Evolutionary conservation across 2,888 invertebrate species (phyloP).

Genomic region (Notocelia uddmanniana): DNA sequence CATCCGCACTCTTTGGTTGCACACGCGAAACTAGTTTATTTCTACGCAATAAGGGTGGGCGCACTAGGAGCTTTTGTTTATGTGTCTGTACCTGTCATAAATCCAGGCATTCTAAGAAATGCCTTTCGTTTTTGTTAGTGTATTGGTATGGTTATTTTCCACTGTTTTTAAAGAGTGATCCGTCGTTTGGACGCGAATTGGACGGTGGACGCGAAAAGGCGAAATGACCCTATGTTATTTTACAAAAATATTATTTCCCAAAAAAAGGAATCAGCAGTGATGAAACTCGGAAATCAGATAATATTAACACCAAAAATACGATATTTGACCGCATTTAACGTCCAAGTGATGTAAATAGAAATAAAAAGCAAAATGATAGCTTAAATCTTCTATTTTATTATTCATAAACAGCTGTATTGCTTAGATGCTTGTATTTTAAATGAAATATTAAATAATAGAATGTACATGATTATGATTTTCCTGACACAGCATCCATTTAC

Average conservation of each 20-base stretch:
- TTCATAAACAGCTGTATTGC: conserved; percentile 27
- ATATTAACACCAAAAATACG: conserved; percentile 30
- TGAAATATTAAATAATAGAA: conserved; percentile 42
- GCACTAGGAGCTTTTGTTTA: too few species aligned
- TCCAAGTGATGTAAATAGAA: conserved; percentile 6
- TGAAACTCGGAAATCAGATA: conserved; percentile 44
- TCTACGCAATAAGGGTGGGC: too few species aligned
- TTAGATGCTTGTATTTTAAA: conserved; percentile 35
- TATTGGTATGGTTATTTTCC: too few species aligned
- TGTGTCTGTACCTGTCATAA: too few species aligned
- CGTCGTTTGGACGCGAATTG: too few species aligned
- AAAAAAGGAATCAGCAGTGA: conserved; percentile 47
- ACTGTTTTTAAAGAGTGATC: too few species aligned
- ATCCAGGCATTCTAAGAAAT: too few species aligned
- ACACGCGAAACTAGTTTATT: too few species aligned
- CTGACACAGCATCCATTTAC: conserved; percentile 66
- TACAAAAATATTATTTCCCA: conserved; percentile 63
- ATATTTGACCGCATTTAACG: conserved; percentile 33
- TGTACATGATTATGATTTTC: conserved; percentile 47
- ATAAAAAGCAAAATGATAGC: conserved; percentile 17
- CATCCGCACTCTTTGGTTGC: too few species aligned
- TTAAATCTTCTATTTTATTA: conserved; percentile 29
- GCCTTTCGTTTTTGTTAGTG: too few species aligned
- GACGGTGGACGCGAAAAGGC: too few species aligned
- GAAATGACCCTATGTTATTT: too few species aligned